Evolutionary conservation across 92 coral and sea anemone species (phyloP).

Genomic region (Isaurus tuberculatus): DNA sequence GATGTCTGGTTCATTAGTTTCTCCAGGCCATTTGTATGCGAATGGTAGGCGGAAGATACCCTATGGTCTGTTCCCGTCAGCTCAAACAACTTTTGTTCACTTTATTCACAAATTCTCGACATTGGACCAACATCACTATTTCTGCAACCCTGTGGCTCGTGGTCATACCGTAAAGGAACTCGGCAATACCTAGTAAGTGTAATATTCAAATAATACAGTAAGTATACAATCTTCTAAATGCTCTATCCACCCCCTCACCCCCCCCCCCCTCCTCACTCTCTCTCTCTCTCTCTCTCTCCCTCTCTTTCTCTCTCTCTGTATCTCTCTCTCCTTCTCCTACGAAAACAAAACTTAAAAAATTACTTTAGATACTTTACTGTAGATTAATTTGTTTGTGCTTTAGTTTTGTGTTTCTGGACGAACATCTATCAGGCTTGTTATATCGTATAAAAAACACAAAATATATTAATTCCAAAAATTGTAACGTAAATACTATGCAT

Average conservation of each 20-base stretch:
- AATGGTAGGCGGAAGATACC: no score
- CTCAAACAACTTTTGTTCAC: constrained; percentile 55
- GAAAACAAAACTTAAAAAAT: neutral
- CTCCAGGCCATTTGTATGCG: constrained; percentile 8
- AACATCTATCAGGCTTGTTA: neutral
- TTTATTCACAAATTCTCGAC: constrained; percentile 55
- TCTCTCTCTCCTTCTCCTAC: neutral
- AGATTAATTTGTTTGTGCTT: neutral
- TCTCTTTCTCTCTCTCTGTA: no score
- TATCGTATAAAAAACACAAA: no score
- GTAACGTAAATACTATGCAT: no score
- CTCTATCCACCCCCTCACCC: neutral
- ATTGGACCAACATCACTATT: constrained; percentile 59
- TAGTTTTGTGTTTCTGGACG: neutral
- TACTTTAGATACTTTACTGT: neutral
- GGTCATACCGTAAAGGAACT: constrained; percentile 6
- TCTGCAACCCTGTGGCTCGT: constrained; percentile 43
- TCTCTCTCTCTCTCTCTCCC: no score
- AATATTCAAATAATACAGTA: neutral
- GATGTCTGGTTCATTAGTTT: constrained; percentile 66
- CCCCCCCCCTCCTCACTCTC: neutral
- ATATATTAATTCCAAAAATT: no score
- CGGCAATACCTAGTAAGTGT: constrained; percentile 14
- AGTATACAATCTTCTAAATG: neutral
- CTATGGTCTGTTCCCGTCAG: constrained; percentile 51